Percentiles rank a stretch among this genome's conserved stretches.
phyloP scores from a whole-genome alignment of 2,888 invertebrate genomes.

The Brachylomia viminalis region DNA sequence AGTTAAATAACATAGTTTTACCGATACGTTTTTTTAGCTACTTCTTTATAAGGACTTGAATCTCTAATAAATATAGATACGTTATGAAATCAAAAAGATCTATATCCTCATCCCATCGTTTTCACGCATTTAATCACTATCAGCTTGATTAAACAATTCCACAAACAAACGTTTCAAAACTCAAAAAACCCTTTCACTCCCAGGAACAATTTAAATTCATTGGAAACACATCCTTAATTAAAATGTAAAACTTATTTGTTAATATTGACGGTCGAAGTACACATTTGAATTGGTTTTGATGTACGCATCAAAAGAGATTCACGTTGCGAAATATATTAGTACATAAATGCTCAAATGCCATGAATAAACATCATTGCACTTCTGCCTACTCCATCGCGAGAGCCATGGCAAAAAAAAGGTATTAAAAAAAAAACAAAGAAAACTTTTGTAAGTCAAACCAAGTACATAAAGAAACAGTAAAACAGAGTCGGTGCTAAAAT shows the following conservation, averaged over 20 bases:
- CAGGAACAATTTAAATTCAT: constrained; percentile 14
- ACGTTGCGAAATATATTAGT: not conserved
- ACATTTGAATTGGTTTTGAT: not conserved
- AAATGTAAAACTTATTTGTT: not conserved
- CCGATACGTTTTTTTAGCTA: not conserved
- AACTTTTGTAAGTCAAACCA: not conserved
- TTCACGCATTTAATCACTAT: not conserved
- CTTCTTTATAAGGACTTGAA: not conserved
- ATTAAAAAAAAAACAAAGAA: not conserved
- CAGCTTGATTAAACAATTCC: not conserved
- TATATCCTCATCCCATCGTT: not conserved
- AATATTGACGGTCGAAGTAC: not conserved
- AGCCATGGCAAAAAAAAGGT: not conserved
- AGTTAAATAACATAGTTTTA: not conserved
- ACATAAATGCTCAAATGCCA: too few species aligned
- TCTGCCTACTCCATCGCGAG: not conserved
- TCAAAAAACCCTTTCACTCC: not conserved
- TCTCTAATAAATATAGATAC: not conserved
- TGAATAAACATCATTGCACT: not conserved
- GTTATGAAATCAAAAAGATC: not conserved
- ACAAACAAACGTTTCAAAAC: not conserved
- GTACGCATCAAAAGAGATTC: not conserved
- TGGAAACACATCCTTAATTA: not conserved
- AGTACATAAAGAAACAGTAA: constrained; percentile 5
- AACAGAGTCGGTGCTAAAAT: constrained; percentile 22